Conservation (phyloP, 2,797 vertebrate species). For the Megaceryle alcyon region DNA sequence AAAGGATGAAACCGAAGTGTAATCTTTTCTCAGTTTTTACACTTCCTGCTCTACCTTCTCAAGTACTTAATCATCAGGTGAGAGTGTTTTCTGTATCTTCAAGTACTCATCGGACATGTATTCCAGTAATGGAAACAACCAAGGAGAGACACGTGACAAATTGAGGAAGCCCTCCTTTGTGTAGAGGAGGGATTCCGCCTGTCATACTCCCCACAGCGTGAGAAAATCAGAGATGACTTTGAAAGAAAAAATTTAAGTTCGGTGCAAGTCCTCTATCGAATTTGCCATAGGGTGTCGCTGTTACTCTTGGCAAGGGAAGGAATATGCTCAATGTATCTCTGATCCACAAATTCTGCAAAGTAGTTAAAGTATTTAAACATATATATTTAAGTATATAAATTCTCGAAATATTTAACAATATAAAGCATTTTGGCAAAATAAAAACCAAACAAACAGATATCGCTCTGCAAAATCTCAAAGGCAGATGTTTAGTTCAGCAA, state of each 20-base stretch:
- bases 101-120: background rate
- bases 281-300: constrained; percentile 39
- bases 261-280: too few species aligned
- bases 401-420: background rate
- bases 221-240: background rate
- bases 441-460: background rate
- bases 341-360: background rate
- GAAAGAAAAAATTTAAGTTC: background rate
- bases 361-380: too few species aligned
- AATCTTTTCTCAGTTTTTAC: background rate
- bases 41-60: background rate
- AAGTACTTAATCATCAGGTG: background rate
- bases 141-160: background rate
- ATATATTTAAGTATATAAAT: too few species aligned
- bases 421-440: background rate
- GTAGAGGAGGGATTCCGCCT: background rate
- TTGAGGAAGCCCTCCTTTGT: background rate
- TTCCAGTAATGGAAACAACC: background rate
- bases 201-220: fast-evolving
- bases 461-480: background rate
- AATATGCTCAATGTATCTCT: fast-evolving
- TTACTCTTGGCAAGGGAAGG: background rate
- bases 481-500: background rate
- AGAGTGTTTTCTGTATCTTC: background rate
- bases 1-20: background rate